Evolutionary conservation across 2,113 vertebrate species (phyloP), one percentile per base, ranked within the genome.

Genomic region (Embiotoca jacksoni): DNA sequence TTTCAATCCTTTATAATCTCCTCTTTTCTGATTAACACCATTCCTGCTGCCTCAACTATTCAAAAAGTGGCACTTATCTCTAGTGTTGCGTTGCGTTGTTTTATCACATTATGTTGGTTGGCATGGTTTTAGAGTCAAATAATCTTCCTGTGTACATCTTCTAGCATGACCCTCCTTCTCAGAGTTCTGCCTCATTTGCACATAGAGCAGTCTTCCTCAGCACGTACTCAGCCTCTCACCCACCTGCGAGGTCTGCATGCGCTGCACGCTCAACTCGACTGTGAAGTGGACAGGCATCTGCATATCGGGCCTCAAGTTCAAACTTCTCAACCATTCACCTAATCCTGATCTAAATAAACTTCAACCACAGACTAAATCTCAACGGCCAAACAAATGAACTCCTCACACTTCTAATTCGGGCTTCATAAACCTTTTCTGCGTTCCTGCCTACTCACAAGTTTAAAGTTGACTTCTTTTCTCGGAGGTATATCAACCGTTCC

Each of bases 101-200:
- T 99, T 98, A 96, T 99, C 98, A 98, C 98, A 99, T 99, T 99
- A 94, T 96, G 96, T 96, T 97, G 96, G 98, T 96, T 96, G 98
- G 98, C 98, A 99, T 98, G 98, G 96, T 97, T 98, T 94, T 95
- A 97, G 88, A 93, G 95, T 99, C 98, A 98, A 98, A 99, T 99
- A 99, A 99, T 99, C 98, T 99, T 98, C 87, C 97, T 99, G 97
- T 99, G 96, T 99, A 98, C 97, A 99, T 99, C 97, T 99, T 97
- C 98, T 99, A 99, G 97, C 98, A 98, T 99, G 98, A 96, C 97
- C 98, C 97, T 96, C 95, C 94, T 96, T 95, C 95, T 96, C 95
- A 94, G 95, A 96, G 96, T 95, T 91, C 96, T 95, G 96, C 96
- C 94, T 97, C 96, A 96, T 97, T 95, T 95, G 94, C 96, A 94